These are phyloP conservation scores for Trichogramma pretiosum DNA, from an alignment of 1,140 invertebrate genomes.

Conservation along the genomic window DNA sequence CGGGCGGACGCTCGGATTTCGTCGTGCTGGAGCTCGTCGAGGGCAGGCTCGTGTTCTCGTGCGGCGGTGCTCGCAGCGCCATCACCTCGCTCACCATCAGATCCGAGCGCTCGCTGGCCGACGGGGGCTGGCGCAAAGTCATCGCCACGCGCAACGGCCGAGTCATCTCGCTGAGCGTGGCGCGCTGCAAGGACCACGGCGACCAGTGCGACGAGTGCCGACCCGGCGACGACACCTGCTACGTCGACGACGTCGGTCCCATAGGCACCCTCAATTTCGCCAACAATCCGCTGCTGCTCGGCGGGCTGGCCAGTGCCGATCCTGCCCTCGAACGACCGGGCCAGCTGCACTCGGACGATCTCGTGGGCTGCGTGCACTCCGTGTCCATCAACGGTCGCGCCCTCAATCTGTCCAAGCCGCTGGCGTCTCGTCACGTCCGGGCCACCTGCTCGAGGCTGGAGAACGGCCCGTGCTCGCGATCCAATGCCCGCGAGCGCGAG, in stretches of 20 bases:
- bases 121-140: conserved; percentile 85
- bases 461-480: conserved; percentile 49
- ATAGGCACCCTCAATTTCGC: conserved; percentile 90
- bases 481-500: conserved; percentile 37
- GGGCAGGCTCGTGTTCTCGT: conserved; percentile 78
- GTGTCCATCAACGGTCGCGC: conserved; percentile 76
- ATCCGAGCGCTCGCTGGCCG: conserved; percentile 57
- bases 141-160: conserved; percentile 82
- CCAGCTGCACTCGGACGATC: conserved; percentile 83
- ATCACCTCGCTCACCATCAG: conserved; percentile 68
- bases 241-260: conserved; percentile 73
- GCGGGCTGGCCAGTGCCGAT: conserved; percentile 74
- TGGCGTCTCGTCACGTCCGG: conserved; percentile 61
- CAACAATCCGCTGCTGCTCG: conserved; percentile 75
- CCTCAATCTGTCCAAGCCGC: conserved; percentile 68
- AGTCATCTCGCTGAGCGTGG: conserved; percentile 74
- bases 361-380: conserved; percentile 87
- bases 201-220: conserved; percentile 77
- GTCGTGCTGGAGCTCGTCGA: conserved; percentile 80
- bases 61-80: conserved; percentile 76
- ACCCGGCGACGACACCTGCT: conserved; percentile 70
- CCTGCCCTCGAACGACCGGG: conserved; percentile 76
- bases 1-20: conserved; percentile 82
- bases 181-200: conserved; percentile 72
- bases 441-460: conserved; percentile 65